Percentiles rank a stretch among this genome's conserved stretches.
These are phyloP conservation scores for Hydropsyche tenuis DNA, from an alignment of 1,140 invertebrate genomes.

Conservation along the genomic window DNA sequence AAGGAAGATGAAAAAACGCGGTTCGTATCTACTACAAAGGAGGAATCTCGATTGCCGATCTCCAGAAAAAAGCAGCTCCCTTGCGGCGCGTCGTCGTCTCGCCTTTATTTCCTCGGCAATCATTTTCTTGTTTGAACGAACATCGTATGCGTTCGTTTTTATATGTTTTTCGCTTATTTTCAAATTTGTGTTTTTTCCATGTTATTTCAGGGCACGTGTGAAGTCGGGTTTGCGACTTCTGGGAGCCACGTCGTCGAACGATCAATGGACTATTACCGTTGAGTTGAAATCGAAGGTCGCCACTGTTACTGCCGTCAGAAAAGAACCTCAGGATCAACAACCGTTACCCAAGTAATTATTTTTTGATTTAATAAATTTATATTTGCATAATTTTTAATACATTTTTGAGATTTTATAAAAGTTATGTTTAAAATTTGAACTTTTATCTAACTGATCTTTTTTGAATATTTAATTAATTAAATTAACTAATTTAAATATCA, in stretches of 20 bases:
- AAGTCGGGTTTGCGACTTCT: constrained; percentile 84
- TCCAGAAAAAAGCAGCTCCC: not conserved
- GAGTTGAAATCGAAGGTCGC: constrained; percentile 85
- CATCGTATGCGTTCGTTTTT: no score
- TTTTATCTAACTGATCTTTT: no score
- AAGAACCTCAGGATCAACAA: constrained; percentile 60
- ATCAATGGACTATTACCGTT: constrained; percentile 83
- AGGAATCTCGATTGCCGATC: not conserved
- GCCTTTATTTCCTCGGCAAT: no score
- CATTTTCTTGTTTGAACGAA: constrained; percentile 2
- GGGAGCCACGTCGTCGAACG: constrained; percentile 77
- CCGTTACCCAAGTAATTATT: constrained; percentile 37
- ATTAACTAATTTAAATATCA: no score
- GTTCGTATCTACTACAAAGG: not conserved
- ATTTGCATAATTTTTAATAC: not conserved
- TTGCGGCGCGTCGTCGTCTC: not conserved
- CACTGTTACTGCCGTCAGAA: constrained; percentile 82
- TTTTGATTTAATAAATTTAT: not conserved
- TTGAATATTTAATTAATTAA: no score
- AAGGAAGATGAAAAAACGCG: not conserved
- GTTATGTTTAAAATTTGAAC: not conserved
- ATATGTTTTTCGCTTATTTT: no score
- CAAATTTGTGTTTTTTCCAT: not conserved
- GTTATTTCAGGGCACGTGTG: constrained; percentile 77
- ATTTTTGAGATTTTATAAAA: not conserved